Evolutionary conservation across 2,888 invertebrate genomes (phyloP).

Genomic region (Heteromurus nitidus): DNA sequence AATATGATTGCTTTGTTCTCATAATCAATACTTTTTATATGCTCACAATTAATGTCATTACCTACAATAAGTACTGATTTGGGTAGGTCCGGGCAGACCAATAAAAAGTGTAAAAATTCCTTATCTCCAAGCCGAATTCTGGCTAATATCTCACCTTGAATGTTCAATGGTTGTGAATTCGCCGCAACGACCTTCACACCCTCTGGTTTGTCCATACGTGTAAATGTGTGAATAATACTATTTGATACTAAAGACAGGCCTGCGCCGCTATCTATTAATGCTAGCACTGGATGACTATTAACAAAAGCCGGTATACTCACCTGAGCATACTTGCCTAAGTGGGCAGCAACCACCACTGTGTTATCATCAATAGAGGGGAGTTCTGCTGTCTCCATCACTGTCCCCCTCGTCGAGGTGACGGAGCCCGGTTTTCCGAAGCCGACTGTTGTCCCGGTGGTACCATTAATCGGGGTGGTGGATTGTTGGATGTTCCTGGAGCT

Average conservation of each 20-base stretch:
- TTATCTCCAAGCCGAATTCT: too few relatives aligned
- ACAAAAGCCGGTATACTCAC: not conserved
- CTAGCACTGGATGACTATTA: not conserved
- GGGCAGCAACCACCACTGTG: not conserved
- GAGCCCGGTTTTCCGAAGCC: not conserved
- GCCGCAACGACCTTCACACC: not conserved
- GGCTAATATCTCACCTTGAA: not conserved
- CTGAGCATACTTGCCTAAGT: not conserved
- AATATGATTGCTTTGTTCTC: not conserved
- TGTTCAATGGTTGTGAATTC: not conserved
- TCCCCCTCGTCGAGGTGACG: not conserved
- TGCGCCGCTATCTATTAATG: not conserved
- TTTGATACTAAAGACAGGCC: not conserved
- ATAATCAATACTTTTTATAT: not conserved
- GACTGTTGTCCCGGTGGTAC: not conserved
- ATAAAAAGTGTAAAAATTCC: too few relatives aligned
- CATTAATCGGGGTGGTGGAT: not conserved
- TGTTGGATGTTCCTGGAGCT: not conserved
- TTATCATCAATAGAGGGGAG: not conserved
- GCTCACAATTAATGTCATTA: not conserved
- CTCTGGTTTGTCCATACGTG: not conserved
- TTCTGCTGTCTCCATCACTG: not conserved
- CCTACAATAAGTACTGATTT: not conserved
- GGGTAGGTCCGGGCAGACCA: not conserved
- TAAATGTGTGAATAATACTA: not conserved